Conservation (phyloP, 2,113 vertebrate genomes). For the Strigops habroptila region DNA sequence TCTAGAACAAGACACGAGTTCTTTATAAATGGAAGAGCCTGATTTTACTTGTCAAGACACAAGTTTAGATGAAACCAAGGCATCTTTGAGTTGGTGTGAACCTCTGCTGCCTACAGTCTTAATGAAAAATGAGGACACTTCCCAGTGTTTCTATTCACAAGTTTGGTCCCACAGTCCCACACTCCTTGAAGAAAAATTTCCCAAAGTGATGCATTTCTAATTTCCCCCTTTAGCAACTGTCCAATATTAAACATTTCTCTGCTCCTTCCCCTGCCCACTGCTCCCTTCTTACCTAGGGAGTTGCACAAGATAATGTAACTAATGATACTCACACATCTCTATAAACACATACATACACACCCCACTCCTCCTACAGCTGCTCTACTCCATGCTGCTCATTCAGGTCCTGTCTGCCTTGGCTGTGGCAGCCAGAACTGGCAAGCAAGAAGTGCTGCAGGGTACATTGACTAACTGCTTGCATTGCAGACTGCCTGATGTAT, state of each 20-base stretch:
- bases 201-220: background rate
- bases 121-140: background rate
- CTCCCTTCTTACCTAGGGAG: constrained; percentile 7
- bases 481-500: background rate
- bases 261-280: constrained; percentile 5
- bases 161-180: background rate
- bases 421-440: background rate
- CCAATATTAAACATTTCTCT: background rate
- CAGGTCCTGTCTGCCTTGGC: background rate
- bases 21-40: background rate
- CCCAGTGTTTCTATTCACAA: background rate
- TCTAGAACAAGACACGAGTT: background rate
- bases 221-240: background rate
- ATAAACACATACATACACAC: background rate
- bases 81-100: background rate
- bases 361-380: background rate
- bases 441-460: background rate
- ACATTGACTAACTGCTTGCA: background rate
- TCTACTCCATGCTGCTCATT: background rate
- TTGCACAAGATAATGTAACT: constrained; percentile 2
- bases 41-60: background rate
- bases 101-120: background rate
- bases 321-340: background rate
- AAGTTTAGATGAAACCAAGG: background rate
- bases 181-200: background rate